Conservation (phyloP, 2,113 vertebrate genomes). For the Butastur rufipennis region DNA sequence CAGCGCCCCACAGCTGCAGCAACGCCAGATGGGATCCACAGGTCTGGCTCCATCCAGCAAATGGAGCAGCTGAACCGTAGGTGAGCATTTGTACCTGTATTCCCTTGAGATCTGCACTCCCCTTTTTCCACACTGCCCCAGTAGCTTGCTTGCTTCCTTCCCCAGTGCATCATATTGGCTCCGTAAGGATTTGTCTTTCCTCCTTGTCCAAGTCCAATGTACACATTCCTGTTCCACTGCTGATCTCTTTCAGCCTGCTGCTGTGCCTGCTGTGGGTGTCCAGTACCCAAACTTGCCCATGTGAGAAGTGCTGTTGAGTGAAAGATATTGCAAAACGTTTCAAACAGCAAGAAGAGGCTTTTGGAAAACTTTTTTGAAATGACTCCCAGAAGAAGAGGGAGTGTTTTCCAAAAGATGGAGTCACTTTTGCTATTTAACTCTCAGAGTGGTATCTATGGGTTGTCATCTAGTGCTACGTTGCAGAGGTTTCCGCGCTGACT, state of each 20-base stretch:
- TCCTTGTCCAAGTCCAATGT: background rate
- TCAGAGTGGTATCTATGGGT: background rate
- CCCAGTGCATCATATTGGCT: accelerated
- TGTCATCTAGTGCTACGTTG: accelerated
- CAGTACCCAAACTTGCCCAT: background rate
- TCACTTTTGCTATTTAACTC: background rate
- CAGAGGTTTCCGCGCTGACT: background rate
- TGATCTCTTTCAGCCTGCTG: background rate
- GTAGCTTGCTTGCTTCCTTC: background rate
- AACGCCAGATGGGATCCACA: constrained; percentile 83
- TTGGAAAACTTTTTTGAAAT: background rate
- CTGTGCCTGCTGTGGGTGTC: background rate
- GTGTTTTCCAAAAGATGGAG: background rate
- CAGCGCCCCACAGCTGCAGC: constrained; percentile 85
- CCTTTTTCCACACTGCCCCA: background rate
- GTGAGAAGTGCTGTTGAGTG: background rate
- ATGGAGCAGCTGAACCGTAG: constrained; percentile 98
- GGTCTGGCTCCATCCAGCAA: constrained; percentile 92
- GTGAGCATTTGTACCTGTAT: constrained; percentile 63
- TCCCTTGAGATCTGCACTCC: background rate
- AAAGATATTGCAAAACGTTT: background rate
- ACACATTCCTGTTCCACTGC: background rate
- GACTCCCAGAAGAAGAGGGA: background rate
- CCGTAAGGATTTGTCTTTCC: background rate
- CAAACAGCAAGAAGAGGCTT: background rate